These are phyloP conservation scores for Vollenhovia emeryi DNA, from an alignment of 1,140 invertebrate genomes.

Conservation along the genomic window DNA sequence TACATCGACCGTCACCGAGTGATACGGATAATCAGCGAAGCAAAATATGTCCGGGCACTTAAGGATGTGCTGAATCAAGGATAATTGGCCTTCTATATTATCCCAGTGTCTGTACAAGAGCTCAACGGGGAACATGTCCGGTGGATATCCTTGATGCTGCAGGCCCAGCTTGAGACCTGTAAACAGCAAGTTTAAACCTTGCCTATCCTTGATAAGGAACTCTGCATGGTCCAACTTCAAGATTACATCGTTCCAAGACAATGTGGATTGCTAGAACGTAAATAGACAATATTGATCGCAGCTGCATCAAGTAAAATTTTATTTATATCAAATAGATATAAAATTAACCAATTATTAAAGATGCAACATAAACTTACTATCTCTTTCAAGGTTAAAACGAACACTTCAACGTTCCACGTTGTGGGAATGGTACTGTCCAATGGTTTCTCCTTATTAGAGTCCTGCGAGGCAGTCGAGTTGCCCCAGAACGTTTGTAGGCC, in stretches of 20 bases:
- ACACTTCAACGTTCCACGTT: slow-evolving; percentile 97
- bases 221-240: slow-evolving; percentile 95
- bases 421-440: slow-evolving; percentile 82
- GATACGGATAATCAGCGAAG: slow-evolving; percentile 96
- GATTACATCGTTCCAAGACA: slow-evolving; percentile 97
- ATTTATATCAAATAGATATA: background rate
- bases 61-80: slow-evolving; percentile 93
- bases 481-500: slow-evolving; percentile 87
- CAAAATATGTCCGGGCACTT: slow-evolving; percentile 97
- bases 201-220: slow-evolving; percentile 95
- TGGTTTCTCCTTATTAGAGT: slow-evolving; percentile 80
- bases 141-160: slow-evolving; percentile 89
- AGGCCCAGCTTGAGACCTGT: slow-evolving; percentile 92
- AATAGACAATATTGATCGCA: background rate
- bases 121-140: slow-evolving; percentile 94
- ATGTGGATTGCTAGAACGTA: slow-evolving; percentile 87
- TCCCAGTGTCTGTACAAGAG: slow-evolving; percentile 96
- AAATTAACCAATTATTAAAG: slow-evolving; percentile 1
- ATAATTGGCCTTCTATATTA: slow-evolving; percentile 96
- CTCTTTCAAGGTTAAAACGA: slow-evolving; percentile 96
- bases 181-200: slow-evolving; percentile 92
- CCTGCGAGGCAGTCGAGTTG: slow-evolving; percentile 74
- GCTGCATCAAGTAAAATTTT: background rate
- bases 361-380: slow-evolving; percentile 86
- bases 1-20: slow-evolving; percentile 93